phyloP scores from a whole-genome alignment of 2,113 vertebrate species.

The Pimephales promelas region DNA sequence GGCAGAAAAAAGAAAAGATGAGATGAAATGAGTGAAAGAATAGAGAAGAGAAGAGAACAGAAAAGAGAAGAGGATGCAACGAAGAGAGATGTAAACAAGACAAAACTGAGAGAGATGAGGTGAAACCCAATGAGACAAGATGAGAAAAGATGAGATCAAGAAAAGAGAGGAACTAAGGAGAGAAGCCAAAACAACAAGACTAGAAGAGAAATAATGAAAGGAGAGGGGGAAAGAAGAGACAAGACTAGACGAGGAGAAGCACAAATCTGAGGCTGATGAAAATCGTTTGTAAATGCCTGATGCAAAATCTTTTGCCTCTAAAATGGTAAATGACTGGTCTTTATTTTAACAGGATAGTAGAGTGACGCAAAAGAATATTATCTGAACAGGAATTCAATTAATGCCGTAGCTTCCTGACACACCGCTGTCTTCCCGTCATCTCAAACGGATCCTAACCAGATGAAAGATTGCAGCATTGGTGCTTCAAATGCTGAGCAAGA shows the following conservation, averaged over 20 bases:
- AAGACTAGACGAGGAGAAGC: background rate
- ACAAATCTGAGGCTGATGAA: background rate
- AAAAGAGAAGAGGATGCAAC: background rate
- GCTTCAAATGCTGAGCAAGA: background rate
- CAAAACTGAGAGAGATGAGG: background rate
- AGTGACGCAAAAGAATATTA: conserved; percentile 49
- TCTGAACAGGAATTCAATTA: conserved; percentile 52
- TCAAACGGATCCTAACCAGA: conserved; percentile 20
- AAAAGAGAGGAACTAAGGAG: background rate
- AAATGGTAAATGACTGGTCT: conserved; percentile 26
- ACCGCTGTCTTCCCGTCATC: conserved; percentile 11
- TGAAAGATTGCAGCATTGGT: background rate
- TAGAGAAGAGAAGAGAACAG: background rate
- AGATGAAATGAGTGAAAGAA: background rate
- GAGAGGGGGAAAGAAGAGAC: background rate
- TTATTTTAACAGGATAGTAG: conserved; percentile 38
- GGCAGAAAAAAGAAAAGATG: background rate
- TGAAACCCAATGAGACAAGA: background rate
- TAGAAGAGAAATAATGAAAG: background rate
- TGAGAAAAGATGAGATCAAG: background rate
- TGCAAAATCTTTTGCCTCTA: conserved; percentile 14
- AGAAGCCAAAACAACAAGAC: background rate
- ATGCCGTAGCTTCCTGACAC: conserved; percentile 36
- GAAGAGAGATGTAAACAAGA: background rate
- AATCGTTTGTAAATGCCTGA: background rate